Base-by-base conservation (phyloP, 2,888 invertebrate genomes). In the Platynereis dumerilii region DNA sequence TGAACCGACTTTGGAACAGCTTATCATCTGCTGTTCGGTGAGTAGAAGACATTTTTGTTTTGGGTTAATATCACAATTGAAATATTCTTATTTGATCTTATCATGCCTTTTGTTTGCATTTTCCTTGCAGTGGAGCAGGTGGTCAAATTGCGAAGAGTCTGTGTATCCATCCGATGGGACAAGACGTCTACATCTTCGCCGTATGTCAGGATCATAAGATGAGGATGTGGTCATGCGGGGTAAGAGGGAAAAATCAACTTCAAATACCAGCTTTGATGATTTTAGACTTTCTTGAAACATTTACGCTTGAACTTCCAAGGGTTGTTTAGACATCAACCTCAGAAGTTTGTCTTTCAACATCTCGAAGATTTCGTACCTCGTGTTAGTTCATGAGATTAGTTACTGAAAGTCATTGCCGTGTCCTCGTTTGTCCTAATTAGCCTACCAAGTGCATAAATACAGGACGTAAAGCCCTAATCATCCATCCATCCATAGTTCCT, bases 191-290 rank as follows among this genome's bases (percentile, higher is more conserved):
- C 75, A 88, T 92, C 1, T 88, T 93, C 75, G 91, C 92, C 0
- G 87, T 96, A 15, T 91, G 92, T 76, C 88, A 91, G 15, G 93
- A 93, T 83, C 90, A 92, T 45, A 90, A 91, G 73, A 86, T 96
- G 17, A 88, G 93, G 39, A 90, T 93, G 74, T 82, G 81, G 82
- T 79, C 81, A 5, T 73, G 75, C 42, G 76, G 77, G 76, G 81
- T 81, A 68, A 57, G 72, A 12, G 17, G n/a, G n/a, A n/a, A n/a
- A n/a, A n/a, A n/a, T 58, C 22, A n/a, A 60, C 12, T 26, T 12
- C 17, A 44, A n/a, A n/a, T 20, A 53, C 22, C 53, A 15, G 10
- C 15, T 10, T 53, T 53, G 20, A 10, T 15, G 15, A 15, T 53
- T 10, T 10, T 53, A 10, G 10, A 15, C 53, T 53, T 17, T 20